A percentile compares a stretch with the other conserved stretches of the same genome.
These are phyloP conservation scores for Pangasius sanitwongsei DNA, from an alignment of 2,797 vertebrate genomes.

Conservation along the genomic window DNA sequence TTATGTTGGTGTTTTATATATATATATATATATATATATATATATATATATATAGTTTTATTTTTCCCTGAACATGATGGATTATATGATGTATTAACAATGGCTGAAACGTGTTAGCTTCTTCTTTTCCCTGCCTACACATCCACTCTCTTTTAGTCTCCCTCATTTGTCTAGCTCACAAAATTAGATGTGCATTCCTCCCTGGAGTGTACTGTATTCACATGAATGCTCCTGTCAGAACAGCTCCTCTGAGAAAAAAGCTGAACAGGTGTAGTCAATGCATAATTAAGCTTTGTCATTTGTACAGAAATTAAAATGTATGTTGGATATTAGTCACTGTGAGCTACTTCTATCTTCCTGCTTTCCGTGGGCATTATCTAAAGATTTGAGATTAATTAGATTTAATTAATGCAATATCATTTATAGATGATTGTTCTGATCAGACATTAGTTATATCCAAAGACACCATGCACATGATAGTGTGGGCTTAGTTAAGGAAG, in stretches of 20 bases:
- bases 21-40: too few species aligned
- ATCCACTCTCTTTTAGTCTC: not conserved
- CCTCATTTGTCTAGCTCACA: slow-evolving; percentile 8
- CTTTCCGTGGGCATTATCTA: not conserved
- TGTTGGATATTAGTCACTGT: not conserved
- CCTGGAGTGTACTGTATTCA: slow-evolving; percentile 12
- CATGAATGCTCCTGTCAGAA: slow-evolving; percentile 34
- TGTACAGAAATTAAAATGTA: slow-evolving; percentile 16
- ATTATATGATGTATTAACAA: not conserved
- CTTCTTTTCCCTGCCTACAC: not conserved
- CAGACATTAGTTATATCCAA: not conserved
- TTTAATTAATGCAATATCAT: not conserved
- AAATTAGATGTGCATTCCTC: slow-evolving; percentile 6
- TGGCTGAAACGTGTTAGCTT: not conserved
- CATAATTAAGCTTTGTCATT: slow-evolving; percentile 39
- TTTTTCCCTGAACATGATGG: not conserved
- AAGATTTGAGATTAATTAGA: not conserved
- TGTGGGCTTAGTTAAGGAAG: not conserved
- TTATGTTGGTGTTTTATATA: too few species aligned
- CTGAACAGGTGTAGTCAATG: slow-evolving; percentile 33
- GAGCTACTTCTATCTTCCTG: not conserved
- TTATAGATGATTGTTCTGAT: not conserved
- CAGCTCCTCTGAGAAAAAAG: slow-evolving; percentile 3
- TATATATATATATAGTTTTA: too few species aligned
- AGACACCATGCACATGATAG: not conserved